Evolutionary conservation across 2,113 vertebrate genomes (phyloP).

Genomic region (Microcebus griseorufus): DNA sequence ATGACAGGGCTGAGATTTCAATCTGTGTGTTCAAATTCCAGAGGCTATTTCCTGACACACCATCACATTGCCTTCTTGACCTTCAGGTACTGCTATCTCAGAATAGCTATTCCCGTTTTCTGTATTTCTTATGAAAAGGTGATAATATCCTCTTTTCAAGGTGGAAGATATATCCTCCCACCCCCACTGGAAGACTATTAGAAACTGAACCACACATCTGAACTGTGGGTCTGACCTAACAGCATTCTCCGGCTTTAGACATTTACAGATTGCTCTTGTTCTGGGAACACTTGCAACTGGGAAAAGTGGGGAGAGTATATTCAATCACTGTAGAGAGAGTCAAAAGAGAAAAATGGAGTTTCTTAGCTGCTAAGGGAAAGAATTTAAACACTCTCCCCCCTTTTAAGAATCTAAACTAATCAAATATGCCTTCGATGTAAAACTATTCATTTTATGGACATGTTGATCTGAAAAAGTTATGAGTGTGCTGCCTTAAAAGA

Average conservation of each 20-base stretch:
- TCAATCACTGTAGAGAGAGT: background rate
- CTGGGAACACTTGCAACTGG: background rate
- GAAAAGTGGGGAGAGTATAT: background rate
- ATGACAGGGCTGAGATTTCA: background rate
- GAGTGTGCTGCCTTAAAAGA: background rate
- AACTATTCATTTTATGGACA: background rate
- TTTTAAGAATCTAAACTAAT: slow-evolving; percentile 16
- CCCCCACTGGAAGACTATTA: background rate
- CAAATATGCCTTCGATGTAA: slow-evolving; percentile 3
- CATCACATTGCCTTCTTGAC: background rate
- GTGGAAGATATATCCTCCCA: background rate
- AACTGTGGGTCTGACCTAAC: background rate
- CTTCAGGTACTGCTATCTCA: background rate
- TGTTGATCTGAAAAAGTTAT: slow-evolving; percentile 17
- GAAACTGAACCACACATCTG: background rate
- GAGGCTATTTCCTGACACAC: background rate
- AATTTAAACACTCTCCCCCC: background rate
- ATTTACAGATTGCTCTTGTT: slow-evolving; percentile 18
- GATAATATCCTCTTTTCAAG: background rate
- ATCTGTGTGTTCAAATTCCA: no score
- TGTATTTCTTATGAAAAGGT: background rate
- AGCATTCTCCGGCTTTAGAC: background rate
- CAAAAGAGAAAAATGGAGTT: slow-evolving; percentile 7
- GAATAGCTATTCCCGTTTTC: background rate
- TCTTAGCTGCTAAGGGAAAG: slow-evolving; percentile 3